Evolutionary conservation across 2,888 invertebrate species (phyloP), one percentile per base, ranked within the genome.

Genomic region (Mystacides longicornis): DNA sequence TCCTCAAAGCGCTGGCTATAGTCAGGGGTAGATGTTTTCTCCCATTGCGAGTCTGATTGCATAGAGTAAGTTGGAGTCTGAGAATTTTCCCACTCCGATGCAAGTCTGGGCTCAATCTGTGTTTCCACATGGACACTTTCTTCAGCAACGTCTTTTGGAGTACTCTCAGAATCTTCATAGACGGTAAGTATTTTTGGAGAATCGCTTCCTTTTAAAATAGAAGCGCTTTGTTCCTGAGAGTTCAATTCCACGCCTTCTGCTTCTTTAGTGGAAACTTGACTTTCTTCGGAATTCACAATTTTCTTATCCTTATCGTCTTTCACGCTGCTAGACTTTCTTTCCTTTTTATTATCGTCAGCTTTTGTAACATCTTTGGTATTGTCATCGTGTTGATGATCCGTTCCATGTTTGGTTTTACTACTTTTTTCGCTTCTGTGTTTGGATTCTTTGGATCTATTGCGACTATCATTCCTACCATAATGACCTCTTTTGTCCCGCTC

Each of bases 1-100:
- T 37, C 37, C 3, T 37, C 37, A 16, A 16, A 3, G 4, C 37
- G 37, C 16, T 37, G n/a, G n/a, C n/a, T 37, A 14, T 37, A 37
- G 16, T 7, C 37, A 16, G 23, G 37, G 19, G 7, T 20, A 23
- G 49, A 19, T 33, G 31, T 19, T 47, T 11, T 27, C 19, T 49
- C 42, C 18, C 31, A 45, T n/a, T 9, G 37, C 49, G 16, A 19
- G 21, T 23, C 23, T 14, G 2, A 43, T 23, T 43, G 22, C 20
- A 7, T 23, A 20, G 23, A 5, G 5, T 18, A 21, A 14, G 43
- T 46, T 1, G 52, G 52, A 52, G 45, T 52, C 16, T 45, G 45
- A 3, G 52, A 52, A 7, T 23, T 22, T 22, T 52, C 22, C 52
- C 52, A 52, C n/a, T 48, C 48, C 3, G 48, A 48, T 3, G 16